phyloP scores from a whole-genome alignment of 2,888 invertebrate genomes.

The Dryococelus australis region DNA sequence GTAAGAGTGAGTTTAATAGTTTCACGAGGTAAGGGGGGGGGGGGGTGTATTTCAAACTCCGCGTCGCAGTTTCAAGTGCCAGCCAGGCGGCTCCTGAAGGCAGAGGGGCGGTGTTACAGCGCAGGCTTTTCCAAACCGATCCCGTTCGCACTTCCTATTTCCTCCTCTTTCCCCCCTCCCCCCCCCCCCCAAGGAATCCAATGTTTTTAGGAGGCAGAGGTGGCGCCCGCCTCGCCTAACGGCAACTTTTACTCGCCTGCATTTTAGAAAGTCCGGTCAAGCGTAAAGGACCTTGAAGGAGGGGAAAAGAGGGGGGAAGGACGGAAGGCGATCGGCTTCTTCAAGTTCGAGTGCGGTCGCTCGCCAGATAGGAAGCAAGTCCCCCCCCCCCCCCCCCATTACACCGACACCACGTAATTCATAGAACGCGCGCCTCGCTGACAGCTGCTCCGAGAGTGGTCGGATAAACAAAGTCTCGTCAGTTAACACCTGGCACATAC shows the following conservation, averaged over 20 bases:
- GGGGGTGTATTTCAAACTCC: too few relatives aligned
- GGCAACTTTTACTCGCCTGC: background rate
- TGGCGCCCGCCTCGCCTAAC: background rate
- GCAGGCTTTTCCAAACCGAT: background rate
- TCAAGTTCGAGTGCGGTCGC: background rate
- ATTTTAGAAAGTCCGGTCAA: background rate
- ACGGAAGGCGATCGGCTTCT: background rate
- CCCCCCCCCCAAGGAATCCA: background rate
- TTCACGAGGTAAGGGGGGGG: too few relatives aligned
- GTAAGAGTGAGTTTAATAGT: too few relatives aligned
- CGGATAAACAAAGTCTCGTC: too few relatives aligned
- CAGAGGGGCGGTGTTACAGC: background rate
- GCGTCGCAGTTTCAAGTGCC: too few relatives aligned
- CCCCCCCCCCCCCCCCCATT: too few relatives aligned
- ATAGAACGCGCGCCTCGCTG: background rate
- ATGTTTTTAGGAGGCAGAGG: background rate
- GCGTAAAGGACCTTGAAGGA: background rate
- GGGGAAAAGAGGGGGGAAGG: background rate
- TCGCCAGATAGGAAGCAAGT: too few relatives aligned
- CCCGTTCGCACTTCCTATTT: slow-evolving; percentile 11
- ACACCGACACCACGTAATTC: background rate
- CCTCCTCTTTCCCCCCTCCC: background rate
- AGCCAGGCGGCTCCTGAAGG: too few relatives aligned
- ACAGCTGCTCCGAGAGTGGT: background rate
- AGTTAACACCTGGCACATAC: too few relatives aligned